phyloP scores from a whole-genome alignment of 2,888 invertebrate species.

The Maniola hyperantus region DNA sequence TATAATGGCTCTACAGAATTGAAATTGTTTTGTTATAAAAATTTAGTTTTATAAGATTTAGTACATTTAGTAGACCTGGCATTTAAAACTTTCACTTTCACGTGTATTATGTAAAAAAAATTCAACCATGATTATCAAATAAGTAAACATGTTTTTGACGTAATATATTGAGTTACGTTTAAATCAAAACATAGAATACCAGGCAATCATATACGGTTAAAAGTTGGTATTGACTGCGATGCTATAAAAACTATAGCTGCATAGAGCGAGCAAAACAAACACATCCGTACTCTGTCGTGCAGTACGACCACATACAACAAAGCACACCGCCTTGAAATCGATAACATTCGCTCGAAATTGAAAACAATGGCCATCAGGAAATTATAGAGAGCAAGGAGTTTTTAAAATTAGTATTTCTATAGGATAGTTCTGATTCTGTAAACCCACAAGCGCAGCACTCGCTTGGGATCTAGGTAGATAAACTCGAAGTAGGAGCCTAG shows the following conservation, averaged over 20 bases:
- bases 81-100: too few relatives aligned
- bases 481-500: too few relatives aligned
- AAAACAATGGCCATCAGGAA: neutral
- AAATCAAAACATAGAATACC: conserved; percentile 2
- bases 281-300: neutral
- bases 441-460: too few relatives aligned
- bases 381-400: neutral
- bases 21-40: too few relatives aligned
- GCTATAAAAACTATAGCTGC: neutral
- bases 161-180: neutral
- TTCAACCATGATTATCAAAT: too few relatives aligned
- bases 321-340: neutral
- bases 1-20: too few relatives aligned
- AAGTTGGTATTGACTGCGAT: neutral
- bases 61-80: too few relatives aligned
- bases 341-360: neutral
- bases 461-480: too few relatives aligned
- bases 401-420: too few relatives aligned
- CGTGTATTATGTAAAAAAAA: too few relatives aligned
- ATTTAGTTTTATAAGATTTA: too few relatives aligned
- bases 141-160: too few relatives aligned
- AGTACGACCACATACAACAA: neutral
- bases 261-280: neutral
- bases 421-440: neutral
- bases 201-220: neutral